Evolutionary conservation across 2,888 invertebrate species (phyloP), one percentile per base, ranked within the genome.

Genomic region (Napeogenes inachia): DNA sequence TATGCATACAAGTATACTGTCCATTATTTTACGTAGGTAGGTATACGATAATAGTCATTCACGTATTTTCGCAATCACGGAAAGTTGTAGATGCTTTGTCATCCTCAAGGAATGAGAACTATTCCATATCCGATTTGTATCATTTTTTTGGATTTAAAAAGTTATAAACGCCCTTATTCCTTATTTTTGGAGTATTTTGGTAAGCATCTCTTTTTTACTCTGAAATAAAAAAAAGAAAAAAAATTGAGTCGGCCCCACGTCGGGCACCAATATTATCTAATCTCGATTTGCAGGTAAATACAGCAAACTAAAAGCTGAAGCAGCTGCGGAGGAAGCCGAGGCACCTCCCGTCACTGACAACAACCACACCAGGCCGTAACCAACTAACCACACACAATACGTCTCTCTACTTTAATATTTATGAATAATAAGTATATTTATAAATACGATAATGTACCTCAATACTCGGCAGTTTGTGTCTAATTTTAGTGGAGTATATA

Each of bases 301-400:
- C 67, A 91, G 91, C 68, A 93, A 93, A 77, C 85, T 94, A 64
- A 92, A 91, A 75, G 90, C 92, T 61, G 92, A 92, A 71, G 91
- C 88, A 2, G 91, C 87, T 2, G 85, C 87, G 8, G 86, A 87
- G 35, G 86, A 82, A 1, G 86, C 85, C 54, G 81, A 83, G 54
- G 89, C 84, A 59, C 85, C 84, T 12, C 89, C 83, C 8, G 87
- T 89, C 71, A 91, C 86, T 47, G 77, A 83, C 66, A 91, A 87
- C 77, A 91, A 87, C 74, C 89, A 86, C 77, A 81, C 91, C 35
- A 70, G 86, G 62, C 79, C 90, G 73, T 91, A 84, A 75, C 42
- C 10, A 10, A 35, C 6, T 42, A 42, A 12, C 3, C 1, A 8
- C 8, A 42, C 35, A 35, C 4, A 35, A 35, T 35, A 35, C 35